Conservation (phyloP, 2,888 invertebrate genomes). For the Arge pagana region DNA sequence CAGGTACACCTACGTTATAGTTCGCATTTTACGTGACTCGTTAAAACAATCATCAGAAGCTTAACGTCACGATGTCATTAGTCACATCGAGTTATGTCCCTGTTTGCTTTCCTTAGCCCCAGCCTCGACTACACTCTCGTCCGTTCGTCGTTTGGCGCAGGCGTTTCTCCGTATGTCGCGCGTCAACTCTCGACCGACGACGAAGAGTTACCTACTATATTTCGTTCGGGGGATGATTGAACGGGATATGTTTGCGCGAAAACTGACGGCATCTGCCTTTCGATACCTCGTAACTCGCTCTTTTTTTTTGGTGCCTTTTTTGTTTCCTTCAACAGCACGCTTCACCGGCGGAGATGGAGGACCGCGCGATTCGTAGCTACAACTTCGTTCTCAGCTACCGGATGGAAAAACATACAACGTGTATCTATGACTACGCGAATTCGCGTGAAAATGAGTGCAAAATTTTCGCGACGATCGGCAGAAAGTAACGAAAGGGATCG, state of each 20-base stretch:
- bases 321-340: too few relatives aligned
- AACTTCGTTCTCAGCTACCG: too few relatives aligned
- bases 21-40: conserved; percentile 22
- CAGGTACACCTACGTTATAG: conserved; percentile 8
- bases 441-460: too few relatives aligned
- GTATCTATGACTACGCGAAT: too few relatives aligned
- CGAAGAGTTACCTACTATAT: conserved; percentile 31
- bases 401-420: too few relatives aligned
- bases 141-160: conserved; percentile 18
- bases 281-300: conserved; percentile 15
- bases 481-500: too few relatives aligned
- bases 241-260: conserved; percentile 17
- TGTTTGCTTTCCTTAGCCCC: conserved; percentile 6
- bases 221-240: conserved; percentile 30
- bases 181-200: conserved; percentile 33
- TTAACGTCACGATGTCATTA: conserved; percentile 42
- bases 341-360: too few relatives aligned
- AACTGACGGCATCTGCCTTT: conserved; percentile 11
- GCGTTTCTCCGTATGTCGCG: conserved; percentile 30
- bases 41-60: conserved; percentile 34
- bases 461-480: too few relatives aligned
- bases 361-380: too few relatives aligned
- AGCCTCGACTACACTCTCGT: not conserved
- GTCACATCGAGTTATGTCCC: conserved; percentile 39
- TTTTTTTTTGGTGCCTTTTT: too few relatives aligned